phyloP scores from a whole-genome alignment of 2,113 vertebrate species.

The Telmatochromis sp. region DNA sequence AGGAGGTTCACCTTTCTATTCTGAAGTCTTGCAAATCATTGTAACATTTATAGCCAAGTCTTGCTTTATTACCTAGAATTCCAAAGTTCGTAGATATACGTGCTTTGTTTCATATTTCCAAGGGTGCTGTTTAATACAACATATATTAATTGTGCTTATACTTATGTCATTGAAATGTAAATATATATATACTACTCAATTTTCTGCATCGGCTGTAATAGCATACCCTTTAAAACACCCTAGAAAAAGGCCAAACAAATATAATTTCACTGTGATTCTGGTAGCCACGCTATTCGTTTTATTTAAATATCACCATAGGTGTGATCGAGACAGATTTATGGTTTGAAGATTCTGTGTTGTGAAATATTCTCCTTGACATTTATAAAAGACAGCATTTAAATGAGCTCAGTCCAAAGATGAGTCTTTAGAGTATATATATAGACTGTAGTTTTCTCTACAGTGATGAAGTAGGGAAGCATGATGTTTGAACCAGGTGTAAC shows the following conservation, averaged over 20 bases:
- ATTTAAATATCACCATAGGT: conserved; percentile 60
- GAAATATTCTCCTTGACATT: conserved; percentile 61
- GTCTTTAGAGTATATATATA: conserved; percentile 1
- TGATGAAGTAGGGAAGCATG: conserved; percentile 20
- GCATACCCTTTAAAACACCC: conserved; percentile 46
- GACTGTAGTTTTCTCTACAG: background rate
- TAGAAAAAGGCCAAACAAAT: conserved; percentile 61
- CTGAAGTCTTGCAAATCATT: background rate
- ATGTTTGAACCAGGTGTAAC: conserved; percentile 9
- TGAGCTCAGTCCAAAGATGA: conserved; percentile 23
- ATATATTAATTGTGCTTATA: conserved; percentile 17
- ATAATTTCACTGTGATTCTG: conserved; percentile 34
- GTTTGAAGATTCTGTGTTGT: conserved; percentile 36
- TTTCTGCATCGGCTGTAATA: conserved; percentile 22
- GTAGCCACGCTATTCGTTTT: conserved; percentile 22
- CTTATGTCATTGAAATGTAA: conserved; percentile 14
- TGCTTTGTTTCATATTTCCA: background rate
- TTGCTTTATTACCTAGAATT: background rate
- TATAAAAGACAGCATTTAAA: conserved; percentile 61
- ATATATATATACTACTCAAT: background rate
- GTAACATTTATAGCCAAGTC: background rate
- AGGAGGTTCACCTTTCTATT: background rate
- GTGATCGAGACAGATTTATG: conserved; percentile 53
- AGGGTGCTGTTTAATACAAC: background rate
- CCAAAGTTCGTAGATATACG: background rate